Conservation (phyloP, 35 echinoderm and acorn worm genomes). For the Apostichopus parvimensis region DNA sequence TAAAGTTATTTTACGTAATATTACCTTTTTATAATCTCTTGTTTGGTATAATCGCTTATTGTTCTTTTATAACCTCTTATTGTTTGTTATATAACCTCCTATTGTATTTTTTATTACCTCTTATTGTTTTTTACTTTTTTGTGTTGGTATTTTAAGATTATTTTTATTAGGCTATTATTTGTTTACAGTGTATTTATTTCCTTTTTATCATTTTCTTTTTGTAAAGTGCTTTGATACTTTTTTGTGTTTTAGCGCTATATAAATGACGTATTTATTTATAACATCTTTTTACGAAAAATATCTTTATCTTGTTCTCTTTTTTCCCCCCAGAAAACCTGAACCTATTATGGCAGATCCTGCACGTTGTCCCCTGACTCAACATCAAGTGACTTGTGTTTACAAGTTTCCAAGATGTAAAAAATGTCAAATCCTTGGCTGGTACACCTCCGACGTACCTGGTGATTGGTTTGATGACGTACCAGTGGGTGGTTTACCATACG, state of each 20-base stretch:
- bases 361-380: background rate
- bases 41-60: too few relatives aligned
- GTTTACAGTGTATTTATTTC: too few relatives aligned
- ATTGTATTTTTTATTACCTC: background rate
- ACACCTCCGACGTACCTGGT: background rate
- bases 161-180: background rate
- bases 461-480: too few relatives aligned
- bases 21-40: too few relatives aligned
- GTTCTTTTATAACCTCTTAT: too few relatives aligned
- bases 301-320: background rate
- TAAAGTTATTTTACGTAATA: too few relatives aligned
- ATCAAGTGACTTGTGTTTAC: background rate
- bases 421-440: background rate
- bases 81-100: too few relatives aligned
- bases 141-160: background rate
- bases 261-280: too few relatives aligned
- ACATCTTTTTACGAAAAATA: too few relatives aligned
- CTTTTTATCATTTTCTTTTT: background rate
- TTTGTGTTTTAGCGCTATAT: too few relatives aligned
- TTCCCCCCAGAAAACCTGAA: background rate
- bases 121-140: background rate
- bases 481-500: too few relatives aligned
- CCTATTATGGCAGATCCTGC: background rate
- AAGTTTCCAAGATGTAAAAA: background rate
- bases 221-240: too few relatives aligned